Conservation (phyloP, 2,797 vertebrate species). For the Ataeniobius toweri region DNA sequence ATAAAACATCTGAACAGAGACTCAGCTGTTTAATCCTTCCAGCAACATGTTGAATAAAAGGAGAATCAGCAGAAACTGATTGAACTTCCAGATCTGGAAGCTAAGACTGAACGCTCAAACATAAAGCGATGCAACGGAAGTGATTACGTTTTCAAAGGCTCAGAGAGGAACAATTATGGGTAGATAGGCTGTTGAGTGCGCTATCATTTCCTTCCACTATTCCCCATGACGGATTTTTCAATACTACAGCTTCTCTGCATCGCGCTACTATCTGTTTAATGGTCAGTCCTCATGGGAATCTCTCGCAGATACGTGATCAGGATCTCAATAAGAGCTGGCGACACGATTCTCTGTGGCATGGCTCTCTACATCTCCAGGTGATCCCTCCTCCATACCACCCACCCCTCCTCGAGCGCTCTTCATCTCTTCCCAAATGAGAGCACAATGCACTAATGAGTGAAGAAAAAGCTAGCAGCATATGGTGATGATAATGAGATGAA, state of each 20-base stretch:
- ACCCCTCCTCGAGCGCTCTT: slow-evolving; percentile 3
- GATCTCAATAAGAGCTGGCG: slow-evolving; percentile 27
- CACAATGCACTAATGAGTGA: slow-evolving; percentile 65
- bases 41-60: neutral
- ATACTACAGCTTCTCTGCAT: slow-evolving; percentile 44
- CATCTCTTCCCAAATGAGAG: slow-evolving; percentile 59
- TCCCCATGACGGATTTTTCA: slow-evolving; percentile 64
- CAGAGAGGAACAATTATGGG: slow-evolving; percentile 67
- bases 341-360: slow-evolving; percentile 20
- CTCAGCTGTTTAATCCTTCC: slow-evolving; percentile 27
- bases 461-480: slow-evolving; percentile 75
- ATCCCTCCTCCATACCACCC: slow-evolving; percentile 20
- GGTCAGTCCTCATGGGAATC: slow-evolving; percentile 56
- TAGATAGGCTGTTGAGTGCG: slow-evolving; percentile 62
- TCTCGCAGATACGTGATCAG: slow-evolving; percentile 31
- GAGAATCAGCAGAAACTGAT: slow-evolving; percentile 66
- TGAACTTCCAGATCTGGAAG: slow-evolving; percentile 49
- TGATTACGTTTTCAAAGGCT: slow-evolving; percentile 64
- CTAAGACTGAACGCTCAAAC: slow-evolving; percentile 58
- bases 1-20: slow-evolving; percentile 39
- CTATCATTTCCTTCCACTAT: slow-evolving; percentile 49
- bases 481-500: slow-evolving; percentile 77
- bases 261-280: slow-evolving; percentile 55
- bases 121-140: slow-evolving; percentile 43
- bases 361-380: slow-evolving; percentile 39